Percentiles rank a stretch among this genome's conserved stretches.
phyloP scores from a whole-genome alignment of 1,140 invertebrate species.

The Brachionus manjavacas region DNA sequence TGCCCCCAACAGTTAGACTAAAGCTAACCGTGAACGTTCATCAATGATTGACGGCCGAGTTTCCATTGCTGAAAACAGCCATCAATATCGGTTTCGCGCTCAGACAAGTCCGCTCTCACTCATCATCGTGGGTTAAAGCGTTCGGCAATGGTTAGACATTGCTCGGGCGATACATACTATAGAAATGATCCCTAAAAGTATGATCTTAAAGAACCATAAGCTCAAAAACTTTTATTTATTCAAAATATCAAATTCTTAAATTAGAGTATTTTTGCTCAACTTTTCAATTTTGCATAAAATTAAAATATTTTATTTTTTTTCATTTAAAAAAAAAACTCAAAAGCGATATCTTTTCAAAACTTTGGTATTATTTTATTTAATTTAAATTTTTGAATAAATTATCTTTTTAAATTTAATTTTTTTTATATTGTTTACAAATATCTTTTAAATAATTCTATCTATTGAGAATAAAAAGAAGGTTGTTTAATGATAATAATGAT shows the following conservation, averaged over 20 bases:
- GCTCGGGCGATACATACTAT: slow-evolving; percentile 32
- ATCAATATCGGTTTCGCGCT: slow-evolving; percentile 28
- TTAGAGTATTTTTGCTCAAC: background rate
- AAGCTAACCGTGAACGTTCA: slow-evolving; percentile 17
- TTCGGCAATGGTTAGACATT: slow-evolving; percentile 33
- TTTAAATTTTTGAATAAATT: too few species aligned
- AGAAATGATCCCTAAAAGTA: slow-evolving; percentile 34
- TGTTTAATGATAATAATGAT: too few species aligned
- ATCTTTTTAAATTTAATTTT: too few species aligned
- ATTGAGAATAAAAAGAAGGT: too few species aligned
- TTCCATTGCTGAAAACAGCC: background rate
- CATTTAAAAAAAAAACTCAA: background rate
- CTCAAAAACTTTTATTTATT: background rate
- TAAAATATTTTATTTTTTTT: background rate
- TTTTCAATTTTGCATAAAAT: background rate
- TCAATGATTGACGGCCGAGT: slow-evolving; percentile 9
- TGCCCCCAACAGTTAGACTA: background rate
- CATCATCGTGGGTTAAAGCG: slow-evolving; percentile 32
- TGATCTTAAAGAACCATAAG: slow-evolving; percentile 5
- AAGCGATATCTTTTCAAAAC: background rate
- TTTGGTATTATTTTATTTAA: too few species aligned
- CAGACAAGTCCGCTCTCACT: slow-evolving; percentile 8
- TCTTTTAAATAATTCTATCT: too few species aligned
- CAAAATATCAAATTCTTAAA: background rate
- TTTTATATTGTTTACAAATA: too few species aligned